These are phyloP conservation scores for Laticauda laticaudata DNA, from an alignment of 2,113 vertebrate genomes.

Conservation along the genomic window DNA sequence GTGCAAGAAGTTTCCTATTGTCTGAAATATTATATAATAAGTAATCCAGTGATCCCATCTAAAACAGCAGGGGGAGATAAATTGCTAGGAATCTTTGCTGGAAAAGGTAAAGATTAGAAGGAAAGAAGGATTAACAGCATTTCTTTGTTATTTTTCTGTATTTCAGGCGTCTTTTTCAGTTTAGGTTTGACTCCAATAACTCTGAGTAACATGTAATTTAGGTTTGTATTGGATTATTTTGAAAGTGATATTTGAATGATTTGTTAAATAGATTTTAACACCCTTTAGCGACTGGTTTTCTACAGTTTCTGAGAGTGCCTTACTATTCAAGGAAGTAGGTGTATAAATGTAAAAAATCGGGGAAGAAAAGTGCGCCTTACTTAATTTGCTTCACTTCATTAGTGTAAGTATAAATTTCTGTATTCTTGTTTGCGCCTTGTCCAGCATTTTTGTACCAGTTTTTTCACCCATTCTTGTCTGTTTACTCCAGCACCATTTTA, in stretches of 20 bases:
- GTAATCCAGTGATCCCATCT: not conserved
- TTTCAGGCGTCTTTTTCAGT: not conserved
- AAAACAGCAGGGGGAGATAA: not conserved
- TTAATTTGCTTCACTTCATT: not conserved
- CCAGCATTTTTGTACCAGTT: not conserved
- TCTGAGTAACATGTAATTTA: not conserved
- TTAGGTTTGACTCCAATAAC: not conserved
- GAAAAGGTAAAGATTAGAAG: not conserved
- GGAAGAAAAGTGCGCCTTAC: not conserved
- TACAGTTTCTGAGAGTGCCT: not conserved
- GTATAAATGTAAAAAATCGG: not conserved
- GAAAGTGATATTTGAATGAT: not conserved
- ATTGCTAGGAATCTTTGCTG: not conserved
- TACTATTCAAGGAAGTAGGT: not conserved
- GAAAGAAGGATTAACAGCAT: not conserved
- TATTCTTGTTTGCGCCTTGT: not conserved
- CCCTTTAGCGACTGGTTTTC: not conserved
- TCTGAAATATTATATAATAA: not conserved
- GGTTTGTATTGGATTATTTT: not conserved
- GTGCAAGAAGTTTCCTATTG: not conserved
- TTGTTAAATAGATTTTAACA: not conserved
- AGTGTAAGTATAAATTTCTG: not conserved
- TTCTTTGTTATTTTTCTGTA: not conserved
- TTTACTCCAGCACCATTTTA: not conserved
- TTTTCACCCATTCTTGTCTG: not conserved